Evolutionary conservation across 2,888 invertebrate genomes (phyloP), one percentile per base, ranked within the genome.

Genomic region (Volucella inanis): DNA sequence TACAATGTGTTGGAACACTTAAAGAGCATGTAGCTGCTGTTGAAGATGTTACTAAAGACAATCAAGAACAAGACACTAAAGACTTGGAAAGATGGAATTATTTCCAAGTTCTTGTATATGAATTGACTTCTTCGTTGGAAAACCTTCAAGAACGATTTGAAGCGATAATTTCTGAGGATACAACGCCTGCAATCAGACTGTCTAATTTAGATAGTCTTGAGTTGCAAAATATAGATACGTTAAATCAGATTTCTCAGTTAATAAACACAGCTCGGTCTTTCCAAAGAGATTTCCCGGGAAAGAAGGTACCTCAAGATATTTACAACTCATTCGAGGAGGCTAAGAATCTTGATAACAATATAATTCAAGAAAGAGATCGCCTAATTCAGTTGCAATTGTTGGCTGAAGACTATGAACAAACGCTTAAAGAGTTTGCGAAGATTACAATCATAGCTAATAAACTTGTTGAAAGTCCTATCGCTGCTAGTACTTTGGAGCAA

Each of bases 331-430:
- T 95, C 80, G 96, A 96, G 87, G 93, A 93, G 15, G 94, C 94
- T 0, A 95, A 94, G 89, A 94, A 94, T 88, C 93, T 96, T 8
- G 96, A 96, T 87, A 94, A 95, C 87, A 93, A 93, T 18, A 94
- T 97, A 9, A 93, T 93, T 41, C 93, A 94, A 8, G 96, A 97
- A 92, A 93, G 96, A 81, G 96, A 97, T 84, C 94, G 96, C 65
- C 93, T 97, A 0, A 91, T 97, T 6, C 96, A 97, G 90, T 90
- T 96, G 18, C 93, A 96, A 38, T 94, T 96, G 0, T 92, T 97
- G 67, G 95, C 96, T 1, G 97, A 97, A 89, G 97, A 98, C 90
- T 98, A 98, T 90, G 96, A 96, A 89, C 96, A 97, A 91, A 97
- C 97, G 0, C 92, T 98, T 10, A 95, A 96, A 89, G 97, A 98